Evolutionary conservation across 2,888 invertebrate species (phyloP).

Genomic region (Spodoptera littoralis): DNA sequence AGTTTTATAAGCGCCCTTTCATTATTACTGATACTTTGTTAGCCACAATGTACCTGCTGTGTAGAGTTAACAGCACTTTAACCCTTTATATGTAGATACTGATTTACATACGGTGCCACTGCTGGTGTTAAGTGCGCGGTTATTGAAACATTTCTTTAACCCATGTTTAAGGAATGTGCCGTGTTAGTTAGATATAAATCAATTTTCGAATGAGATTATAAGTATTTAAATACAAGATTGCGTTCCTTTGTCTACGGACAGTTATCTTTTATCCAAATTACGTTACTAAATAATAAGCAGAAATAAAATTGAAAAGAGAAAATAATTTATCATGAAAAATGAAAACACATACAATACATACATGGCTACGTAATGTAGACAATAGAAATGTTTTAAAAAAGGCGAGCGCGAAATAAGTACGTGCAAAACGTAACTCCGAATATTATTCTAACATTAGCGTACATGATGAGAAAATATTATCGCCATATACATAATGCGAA

Average conservation of each 20-base stretch:
- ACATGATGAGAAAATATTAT: constrained; percentile 61
- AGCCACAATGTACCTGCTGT: constrained; percentile 33
- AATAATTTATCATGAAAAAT: not conserved
- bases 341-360: not conserved
- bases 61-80: constrained; percentile 22
- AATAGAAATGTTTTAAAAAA: constrained; percentile 6
- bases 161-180: constrained; percentile 4
- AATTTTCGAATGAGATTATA: constrained; percentile 10
- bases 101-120: constrained; percentile 15
- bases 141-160: constrained; percentile 33
- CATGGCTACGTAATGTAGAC: too few species aligned
- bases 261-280: constrained; percentile 1
- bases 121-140: constrained; percentile 21
- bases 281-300: not conserved
- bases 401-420: constrained; percentile 8
- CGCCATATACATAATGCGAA: constrained; percentile 62
- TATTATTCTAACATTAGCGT: constrained; percentile 58
- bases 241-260: not conserved
- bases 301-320: too few species aligned
- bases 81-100: not conserved
- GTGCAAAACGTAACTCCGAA: constrained; percentile 33
- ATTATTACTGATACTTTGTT: constrained; percentile 56
- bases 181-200: too few species aligned
- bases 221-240: constrained; percentile 22
- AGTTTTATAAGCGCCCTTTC: constrained; percentile 61